These are phyloP conservation scores for Cephus runcator DNA, from an alignment of 2,888 invertebrate genomes.

Conservation along the genomic window DNA sequence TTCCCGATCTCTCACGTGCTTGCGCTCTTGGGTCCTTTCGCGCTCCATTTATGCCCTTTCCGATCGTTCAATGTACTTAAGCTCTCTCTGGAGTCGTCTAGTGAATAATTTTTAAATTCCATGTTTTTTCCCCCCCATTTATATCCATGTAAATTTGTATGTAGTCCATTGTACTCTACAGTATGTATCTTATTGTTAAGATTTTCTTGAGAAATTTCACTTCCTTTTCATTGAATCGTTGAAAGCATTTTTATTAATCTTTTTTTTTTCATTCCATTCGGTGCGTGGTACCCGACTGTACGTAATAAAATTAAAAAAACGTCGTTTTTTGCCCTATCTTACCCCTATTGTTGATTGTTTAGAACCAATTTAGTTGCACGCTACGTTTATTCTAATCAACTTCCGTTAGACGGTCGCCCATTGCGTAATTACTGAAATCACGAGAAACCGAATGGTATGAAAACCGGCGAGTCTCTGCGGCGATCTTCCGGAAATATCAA, in stretches of 20 bases:
- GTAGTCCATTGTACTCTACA: neutral
- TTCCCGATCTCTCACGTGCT: no score
- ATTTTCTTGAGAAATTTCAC: neutral
- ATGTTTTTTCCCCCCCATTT: neutral
- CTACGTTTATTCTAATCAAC: neutral
- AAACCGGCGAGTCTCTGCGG: neutral
- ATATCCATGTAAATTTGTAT: neutral
- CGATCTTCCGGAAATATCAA: neutral
- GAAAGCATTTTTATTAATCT: neutral
- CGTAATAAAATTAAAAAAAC: no score
- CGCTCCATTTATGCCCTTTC: slow-evolving; percentile 32
- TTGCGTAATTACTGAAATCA: neutral
- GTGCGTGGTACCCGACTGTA: neutral
- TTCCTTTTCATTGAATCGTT: neutral
- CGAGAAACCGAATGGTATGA: neutral
- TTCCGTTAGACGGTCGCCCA: neutral
- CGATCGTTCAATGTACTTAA: neutral
- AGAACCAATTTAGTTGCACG: neutral
- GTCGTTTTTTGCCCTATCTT: neutral
- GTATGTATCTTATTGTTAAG: neutral
- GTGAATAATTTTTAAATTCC: neutral
- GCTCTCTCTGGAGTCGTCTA: neutral
- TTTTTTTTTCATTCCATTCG: neutral
- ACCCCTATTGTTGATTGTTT: neutral
- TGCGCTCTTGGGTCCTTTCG: slow-evolving; percentile 12